A percentile compares a stretch with the other conserved stretches of the same genome.
Conservation (phyloP, 2,888 invertebrate genomes). For the Mechanitis mazaeus region DNA sequence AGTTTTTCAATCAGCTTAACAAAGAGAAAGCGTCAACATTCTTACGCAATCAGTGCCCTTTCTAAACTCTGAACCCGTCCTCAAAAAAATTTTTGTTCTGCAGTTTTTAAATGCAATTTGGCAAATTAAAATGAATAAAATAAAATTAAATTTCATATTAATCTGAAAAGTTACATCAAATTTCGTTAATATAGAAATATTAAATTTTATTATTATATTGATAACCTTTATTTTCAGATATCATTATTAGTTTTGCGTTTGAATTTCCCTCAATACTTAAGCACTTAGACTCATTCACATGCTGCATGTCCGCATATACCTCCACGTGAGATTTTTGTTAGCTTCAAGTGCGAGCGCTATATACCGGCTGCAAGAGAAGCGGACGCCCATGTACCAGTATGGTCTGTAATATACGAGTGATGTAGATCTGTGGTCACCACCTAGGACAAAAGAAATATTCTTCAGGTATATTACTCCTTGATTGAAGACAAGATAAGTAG, state of each 20-base stretch:
- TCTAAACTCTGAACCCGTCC: too few relatives aligned
- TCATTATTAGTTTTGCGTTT: too few relatives aligned
- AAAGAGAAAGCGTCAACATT: background rate
- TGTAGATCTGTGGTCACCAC: constrained; percentile 96
- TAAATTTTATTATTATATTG: too few relatives aligned
- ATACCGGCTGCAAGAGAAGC: constrained; percentile 97
- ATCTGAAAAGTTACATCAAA: too few relatives aligned
- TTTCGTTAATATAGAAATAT: too few relatives aligned
- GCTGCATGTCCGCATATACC: constrained; percentile 90
- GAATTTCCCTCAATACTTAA: too few relatives aligned
- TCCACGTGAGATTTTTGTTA: constrained; percentile 94
- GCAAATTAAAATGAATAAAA: too few relatives aligned
- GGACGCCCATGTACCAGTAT: constrained; percentile 96
- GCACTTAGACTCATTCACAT: constrained; percentile 78
- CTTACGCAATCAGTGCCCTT: too few relatives aligned
- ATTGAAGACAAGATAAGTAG: background rate
- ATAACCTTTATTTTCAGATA: too few relatives aligned
- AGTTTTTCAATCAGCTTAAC: background rate
- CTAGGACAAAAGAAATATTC: constrained; percentile 40
- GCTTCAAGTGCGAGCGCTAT: constrained; percentile 95
- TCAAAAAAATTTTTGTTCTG: too few relatives aligned
- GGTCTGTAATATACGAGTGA: constrained; percentile 93
- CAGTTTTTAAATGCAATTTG: too few relatives aligned
- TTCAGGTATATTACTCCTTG: background rate
- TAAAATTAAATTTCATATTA: too few relatives aligned